A percentile compares a stretch with the other conserved stretches of the same genome.
phyloP scores from a whole-genome alignment of 2,797 vertebrate species.

The Danio tinwini region DNA sequence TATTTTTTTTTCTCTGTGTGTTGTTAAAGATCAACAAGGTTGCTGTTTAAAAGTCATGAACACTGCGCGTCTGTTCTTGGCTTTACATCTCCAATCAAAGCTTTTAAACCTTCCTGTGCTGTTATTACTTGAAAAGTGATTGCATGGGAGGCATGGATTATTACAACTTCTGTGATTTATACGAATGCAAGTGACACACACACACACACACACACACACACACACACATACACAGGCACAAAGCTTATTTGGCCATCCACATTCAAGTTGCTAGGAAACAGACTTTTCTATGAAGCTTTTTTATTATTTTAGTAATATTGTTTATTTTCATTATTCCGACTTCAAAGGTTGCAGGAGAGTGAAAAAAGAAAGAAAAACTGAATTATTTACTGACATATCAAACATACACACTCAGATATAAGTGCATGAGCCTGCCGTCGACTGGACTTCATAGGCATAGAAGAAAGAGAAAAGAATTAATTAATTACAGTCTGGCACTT shows the following conservation, averaged over 20 bases:
- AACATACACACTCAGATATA: background rate
- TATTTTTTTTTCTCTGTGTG: background rate
- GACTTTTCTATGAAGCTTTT: constrained; percentile 63
- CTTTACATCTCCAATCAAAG: constrained; percentile 21
- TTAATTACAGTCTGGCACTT: constrained; percentile 18
- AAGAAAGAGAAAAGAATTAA: constrained; percentile 15
- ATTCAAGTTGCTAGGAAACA: constrained; percentile 85
- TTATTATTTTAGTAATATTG: constrained; percentile 68
- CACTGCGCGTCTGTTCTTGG: background rate
- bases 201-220: constrained; percentile 40
- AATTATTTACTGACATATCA: constrained; percentile 44
- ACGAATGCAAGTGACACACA: constrained; percentile 13
- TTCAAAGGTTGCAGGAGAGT: constrained; percentile 64
- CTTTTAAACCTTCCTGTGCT: constrained; percentile 39
- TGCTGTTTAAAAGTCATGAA: constrained; percentile 10
- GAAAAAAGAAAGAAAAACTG: constrained; percentile 55
- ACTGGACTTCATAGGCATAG: constrained; percentile 24
- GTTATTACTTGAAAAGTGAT: constrained; percentile 48
- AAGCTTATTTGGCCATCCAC: constrained; percentile 70
- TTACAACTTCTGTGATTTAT: constrained; percentile 43
- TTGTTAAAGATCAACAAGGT: background rate
- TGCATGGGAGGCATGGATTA: constrained; percentile 41
- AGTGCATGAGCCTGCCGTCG: background rate
- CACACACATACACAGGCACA: constrained; percentile 44
- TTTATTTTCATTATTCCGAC: constrained; percentile 72